Conservation (phyloP, 2,888 invertebrate species). For the Tenodera sinensis region DNA sequence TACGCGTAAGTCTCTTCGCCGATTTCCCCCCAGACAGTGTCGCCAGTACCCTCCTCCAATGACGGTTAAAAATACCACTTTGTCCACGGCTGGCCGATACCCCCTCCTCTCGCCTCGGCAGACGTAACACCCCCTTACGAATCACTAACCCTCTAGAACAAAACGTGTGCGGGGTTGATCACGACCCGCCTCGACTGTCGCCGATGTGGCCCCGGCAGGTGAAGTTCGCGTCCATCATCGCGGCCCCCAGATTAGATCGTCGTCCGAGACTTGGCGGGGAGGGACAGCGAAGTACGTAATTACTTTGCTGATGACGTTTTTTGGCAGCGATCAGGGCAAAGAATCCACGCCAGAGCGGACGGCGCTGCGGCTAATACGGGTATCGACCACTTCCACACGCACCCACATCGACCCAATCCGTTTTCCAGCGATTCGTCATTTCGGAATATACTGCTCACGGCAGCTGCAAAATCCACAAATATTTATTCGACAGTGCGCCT, state of each 20-base stretch:
- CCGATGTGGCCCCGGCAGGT: not conserved
- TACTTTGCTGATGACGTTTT: conserved; percentile 4
- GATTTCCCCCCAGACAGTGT: not conserved
- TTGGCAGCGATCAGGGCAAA: conserved; percentile 7
- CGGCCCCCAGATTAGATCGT: conserved; percentile 2
- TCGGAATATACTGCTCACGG: not conserved
- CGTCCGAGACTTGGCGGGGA: not conserved
- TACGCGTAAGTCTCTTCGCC: not conserved
- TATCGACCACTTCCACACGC: no score
- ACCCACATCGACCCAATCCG: no score
- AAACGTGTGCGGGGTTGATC: not conserved
- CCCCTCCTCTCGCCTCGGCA: not conserved
- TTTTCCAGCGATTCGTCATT: not conserved
- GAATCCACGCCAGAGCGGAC: conserved; percentile 4
- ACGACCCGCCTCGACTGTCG: not conserved
- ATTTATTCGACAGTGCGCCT: no score
- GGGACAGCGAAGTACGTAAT: not conserved
- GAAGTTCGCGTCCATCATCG: not conserved
- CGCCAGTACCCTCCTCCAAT: not conserved
- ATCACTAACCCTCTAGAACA: not conserved
- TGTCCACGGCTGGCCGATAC: not conserved
- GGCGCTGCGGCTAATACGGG: conserved; percentile 6
- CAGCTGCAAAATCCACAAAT: no score
- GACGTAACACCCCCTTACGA: not conserved
- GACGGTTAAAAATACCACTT: not conserved